Conservation (phyloP, 2,113 vertebrate genomes). For the Scophthalmus maximus region DNA sequence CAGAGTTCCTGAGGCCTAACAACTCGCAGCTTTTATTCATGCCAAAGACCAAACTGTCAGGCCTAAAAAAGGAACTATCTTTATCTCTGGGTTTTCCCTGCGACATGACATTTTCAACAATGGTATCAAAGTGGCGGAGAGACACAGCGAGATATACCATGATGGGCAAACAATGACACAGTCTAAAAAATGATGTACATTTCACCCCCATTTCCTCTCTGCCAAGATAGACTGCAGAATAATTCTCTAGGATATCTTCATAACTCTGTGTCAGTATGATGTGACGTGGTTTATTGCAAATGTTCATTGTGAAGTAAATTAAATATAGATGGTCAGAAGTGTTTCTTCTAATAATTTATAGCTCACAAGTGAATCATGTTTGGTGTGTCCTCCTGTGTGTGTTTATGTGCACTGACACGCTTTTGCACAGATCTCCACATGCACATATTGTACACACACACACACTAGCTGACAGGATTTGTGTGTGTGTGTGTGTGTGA, state of each 20-base stretch:
- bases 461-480: not conserved
- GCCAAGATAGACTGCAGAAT: conserved; percentile 35
- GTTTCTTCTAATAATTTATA: not conserved
- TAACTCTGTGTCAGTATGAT: conserved; percentile 10
- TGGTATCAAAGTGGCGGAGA: conserved; percentile 62
- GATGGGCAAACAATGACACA: conserved; percentile 72
- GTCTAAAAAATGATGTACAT: conserved; percentile 67
- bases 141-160: conserved; percentile 48
- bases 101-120: conserved; percentile 65
- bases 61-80: conserved; percentile 5
- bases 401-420: not conserved
- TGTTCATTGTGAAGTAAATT: conserved; percentile 6
- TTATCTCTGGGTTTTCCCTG: conserved; percentile 58
- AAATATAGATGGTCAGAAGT: not conserved
- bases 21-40: not conserved
- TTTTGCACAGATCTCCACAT: too few species aligned
- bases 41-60: not conserved
- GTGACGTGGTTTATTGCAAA: not conserved
- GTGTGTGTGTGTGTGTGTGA: not conserved
- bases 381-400: not conserved
- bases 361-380: not conserved
- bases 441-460: not conserved
- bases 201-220: conserved; percentile 64
- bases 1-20: not conserved
- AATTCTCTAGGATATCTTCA: conserved; percentile 17